Evolutionary conservation across 1,140 invertebrate genomes (phyloP).

Genomic region (Bradynema listronoti): DNA sequence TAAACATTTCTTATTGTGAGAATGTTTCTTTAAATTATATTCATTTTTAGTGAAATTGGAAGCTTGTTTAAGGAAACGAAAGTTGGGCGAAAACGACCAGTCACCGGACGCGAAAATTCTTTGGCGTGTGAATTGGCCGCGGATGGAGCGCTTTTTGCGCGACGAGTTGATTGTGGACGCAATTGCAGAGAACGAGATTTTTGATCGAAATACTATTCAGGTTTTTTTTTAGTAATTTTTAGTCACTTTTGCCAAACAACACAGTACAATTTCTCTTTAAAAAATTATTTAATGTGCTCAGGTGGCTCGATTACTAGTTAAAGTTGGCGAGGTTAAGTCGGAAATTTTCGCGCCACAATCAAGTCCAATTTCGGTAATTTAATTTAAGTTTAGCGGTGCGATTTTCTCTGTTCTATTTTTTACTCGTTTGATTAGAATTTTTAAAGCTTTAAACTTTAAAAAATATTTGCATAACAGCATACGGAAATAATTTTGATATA

Average conservation of each 20-base stretch:
- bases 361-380: conserved; percentile 27
- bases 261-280: no score
- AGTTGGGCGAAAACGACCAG: conserved; percentile 3
- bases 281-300: no score
- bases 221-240: no score
- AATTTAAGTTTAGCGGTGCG: not conserved
- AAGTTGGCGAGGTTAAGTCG: conserved; percentile 20
- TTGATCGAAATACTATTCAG: conserved; percentile 11
- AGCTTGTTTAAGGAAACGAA: no score
- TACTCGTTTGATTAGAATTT: not conserved
- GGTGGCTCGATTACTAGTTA: conserved; percentile 25
- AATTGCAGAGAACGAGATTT: conserved; percentile 16
- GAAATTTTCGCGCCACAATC: conserved; percentile 13
- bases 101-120: conserved; percentile 15
- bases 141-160: conserved; percentile 34
- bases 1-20: no score
- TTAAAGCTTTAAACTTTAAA: not conserved
- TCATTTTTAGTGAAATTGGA: no score
- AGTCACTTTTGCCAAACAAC: no score
- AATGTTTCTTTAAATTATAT: no score
- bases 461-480: not conserved
- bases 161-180: conserved; percentile 32
- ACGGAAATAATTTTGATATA: not conserved
- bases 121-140: conserved; percentile 33
- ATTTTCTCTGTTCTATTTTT: not conserved